phyloP scores from a whole-genome alignment of 2,113 vertebrate genomes.

The Cheilinus undulatus region DNA sequence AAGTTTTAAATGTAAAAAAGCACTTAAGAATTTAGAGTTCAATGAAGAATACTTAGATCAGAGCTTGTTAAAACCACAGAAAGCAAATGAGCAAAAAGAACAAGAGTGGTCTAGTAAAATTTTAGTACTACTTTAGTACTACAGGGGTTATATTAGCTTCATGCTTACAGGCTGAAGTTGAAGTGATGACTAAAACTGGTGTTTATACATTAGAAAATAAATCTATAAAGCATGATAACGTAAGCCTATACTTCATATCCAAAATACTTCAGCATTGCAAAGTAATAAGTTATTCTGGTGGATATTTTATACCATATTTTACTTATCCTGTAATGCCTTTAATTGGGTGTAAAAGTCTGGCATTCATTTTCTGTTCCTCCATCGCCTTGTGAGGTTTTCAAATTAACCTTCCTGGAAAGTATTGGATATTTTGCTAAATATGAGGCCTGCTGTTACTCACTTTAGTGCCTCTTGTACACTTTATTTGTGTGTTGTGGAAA shows the following conservation, averaged over 20 bases:
- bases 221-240: constrained; percentile 30
- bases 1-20: constrained; percentile 17
- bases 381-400: constrained; percentile 46
- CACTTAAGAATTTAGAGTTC: background rate
- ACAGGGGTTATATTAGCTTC: constrained; percentile 4
- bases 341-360: constrained; percentile 77
- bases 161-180: constrained; percentile 1
- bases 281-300: constrained; percentile 47
- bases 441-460: constrained; percentile 57
- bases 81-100: background rate
- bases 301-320: constrained; percentile 57
- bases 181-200: constrained; percentile 1
- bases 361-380: constrained; percentile 70
- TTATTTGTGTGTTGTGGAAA: constrained; percentile 57
- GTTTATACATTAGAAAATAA: constrained; percentile 29
- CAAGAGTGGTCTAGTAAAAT: background rate
- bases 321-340: constrained; percentile 54
- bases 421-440: constrained; percentile 62
- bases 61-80: background rate
- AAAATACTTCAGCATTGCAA: constrained; percentile 44
- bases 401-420: constrained; percentile 70
- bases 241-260: constrained; percentile 27
- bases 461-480: constrained; percentile 47
- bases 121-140: background rate
- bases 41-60: constrained; percentile 7